Evolutionary conservation across 2,113 vertebrate genomes (phyloP).

Genomic region (Trogon surrucura): DNA sequence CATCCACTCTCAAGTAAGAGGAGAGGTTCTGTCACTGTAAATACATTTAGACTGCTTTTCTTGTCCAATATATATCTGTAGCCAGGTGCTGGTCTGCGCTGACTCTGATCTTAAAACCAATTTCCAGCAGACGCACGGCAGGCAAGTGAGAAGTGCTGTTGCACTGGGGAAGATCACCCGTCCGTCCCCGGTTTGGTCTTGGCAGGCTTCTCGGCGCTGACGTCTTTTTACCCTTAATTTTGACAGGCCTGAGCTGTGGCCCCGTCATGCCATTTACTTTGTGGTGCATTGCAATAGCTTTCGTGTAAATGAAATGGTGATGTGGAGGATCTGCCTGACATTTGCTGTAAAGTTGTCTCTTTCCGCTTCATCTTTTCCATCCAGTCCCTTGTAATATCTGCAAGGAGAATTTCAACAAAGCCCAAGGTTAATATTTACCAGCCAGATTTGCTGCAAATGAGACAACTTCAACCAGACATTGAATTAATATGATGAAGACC

Average conservation of each 20-base stretch:
- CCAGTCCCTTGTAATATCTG: conserved; percentile 15
- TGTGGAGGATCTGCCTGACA: neutral
- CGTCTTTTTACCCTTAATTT: neutral
- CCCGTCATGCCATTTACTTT: neutral
- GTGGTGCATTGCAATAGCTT: neutral
- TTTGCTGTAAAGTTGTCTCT: conserved; percentile 6
- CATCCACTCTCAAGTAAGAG: neutral
- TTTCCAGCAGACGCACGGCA: neutral
- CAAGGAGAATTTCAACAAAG: conserved; percentile 71
- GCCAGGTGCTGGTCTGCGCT: neutral
- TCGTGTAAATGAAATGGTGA: neutral
- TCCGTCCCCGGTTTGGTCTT: neutral
- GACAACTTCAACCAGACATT: conserved; percentile 49
- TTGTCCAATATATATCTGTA: neutral
- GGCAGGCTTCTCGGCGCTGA: neutral
- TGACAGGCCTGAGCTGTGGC: neutral
- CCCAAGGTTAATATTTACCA: conserved; percentile 76
- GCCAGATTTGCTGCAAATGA: conserved; percentile 66
- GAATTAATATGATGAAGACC: conserved; percentile 63
- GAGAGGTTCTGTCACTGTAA: conserved; percentile 3
- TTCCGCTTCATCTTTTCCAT: conserved; percentile 6
- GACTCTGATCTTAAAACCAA: neutral
- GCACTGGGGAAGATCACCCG: neutral
- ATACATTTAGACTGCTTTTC: neutral
- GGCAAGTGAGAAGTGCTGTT: neutral